phyloP scores from a whole-genome alignment of 2,113 vertebrate species.

The Rattus rattus region DNA sequence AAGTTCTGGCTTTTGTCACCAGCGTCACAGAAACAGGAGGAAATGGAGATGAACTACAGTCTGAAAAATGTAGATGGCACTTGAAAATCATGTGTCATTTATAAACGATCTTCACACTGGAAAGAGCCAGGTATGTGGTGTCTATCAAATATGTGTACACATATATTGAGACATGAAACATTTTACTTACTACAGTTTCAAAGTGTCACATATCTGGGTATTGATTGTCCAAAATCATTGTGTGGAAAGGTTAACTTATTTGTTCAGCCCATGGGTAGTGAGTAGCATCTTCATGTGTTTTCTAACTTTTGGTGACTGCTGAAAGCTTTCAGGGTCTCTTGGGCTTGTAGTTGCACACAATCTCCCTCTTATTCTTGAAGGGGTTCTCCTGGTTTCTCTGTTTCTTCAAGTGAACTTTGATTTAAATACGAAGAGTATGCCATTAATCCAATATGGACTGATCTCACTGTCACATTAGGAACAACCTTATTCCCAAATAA shows the following conservation, averaged over 20 bases:
- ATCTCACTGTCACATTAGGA: background rate
- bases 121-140: background rate
- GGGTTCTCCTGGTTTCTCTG: background rate
- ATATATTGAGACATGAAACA: background rate
- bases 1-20: background rate
- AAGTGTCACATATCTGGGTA: background rate
- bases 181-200: background rate
- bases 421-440: background rate
- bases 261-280: accelerated
- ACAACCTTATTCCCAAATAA: background rate
- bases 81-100: background rate
- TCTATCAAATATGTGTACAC: background rate
- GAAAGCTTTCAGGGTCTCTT: background rate
- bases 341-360: background rate
- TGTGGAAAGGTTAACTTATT: background rate
- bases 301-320: background rate
- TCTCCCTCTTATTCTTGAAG: background rate
- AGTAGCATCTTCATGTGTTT: background rate
- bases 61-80: background rate
- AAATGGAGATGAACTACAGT: background rate
- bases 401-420: background rate
- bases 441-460: background rate
- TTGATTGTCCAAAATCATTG: background rate
- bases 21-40: no score
- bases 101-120: background rate